Evolutionary conservation across 1,140 invertebrate species (phyloP).

Genomic region (Drosophila kohkoa): DNA sequence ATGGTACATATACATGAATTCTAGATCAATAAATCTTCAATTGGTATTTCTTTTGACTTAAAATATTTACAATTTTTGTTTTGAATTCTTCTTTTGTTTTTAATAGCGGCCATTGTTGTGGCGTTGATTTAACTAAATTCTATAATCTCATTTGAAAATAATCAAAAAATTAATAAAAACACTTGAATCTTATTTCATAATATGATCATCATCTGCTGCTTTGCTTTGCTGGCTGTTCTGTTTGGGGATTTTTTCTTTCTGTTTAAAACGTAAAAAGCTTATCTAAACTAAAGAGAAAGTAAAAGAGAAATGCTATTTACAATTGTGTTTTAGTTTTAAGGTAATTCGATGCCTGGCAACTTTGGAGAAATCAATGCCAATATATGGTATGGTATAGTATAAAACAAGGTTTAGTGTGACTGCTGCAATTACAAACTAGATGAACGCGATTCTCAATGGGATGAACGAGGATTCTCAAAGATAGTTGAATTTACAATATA

Average conservation of each 20-base stretch:
- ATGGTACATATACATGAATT: slow-evolving; percentile 57
- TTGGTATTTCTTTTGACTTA: slow-evolving; percentile 22
- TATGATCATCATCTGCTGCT: too few relatives aligned
- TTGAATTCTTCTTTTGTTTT: slow-evolving; percentile 15
- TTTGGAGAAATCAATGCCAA: slow-evolving; percentile 43
- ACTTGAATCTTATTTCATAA: too few relatives aligned
- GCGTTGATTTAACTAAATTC: slow-evolving; percentile 45
- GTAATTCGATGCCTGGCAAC: slow-evolving; percentile 52
- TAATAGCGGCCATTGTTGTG: slow-evolving; percentile 34
- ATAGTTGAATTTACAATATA: slow-evolving; percentile 29
- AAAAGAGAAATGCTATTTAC: slow-evolving; percentile 47
- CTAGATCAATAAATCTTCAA: slow-evolving; percentile 50
- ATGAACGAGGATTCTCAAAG: slow-evolving; percentile 13
- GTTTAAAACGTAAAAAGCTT: slow-evolving; percentile 27
- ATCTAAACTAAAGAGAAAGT: slow-evolving; percentile 36
- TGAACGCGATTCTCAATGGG: slow-evolving; percentile 11
- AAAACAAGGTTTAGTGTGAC: slow-evolving; percentile 17
- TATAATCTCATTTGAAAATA: slow-evolving; percentile 56
- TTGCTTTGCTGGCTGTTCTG: slow-evolving; percentile 17
- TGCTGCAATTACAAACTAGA: slow-evolving; percentile 10
- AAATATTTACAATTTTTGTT: slow-evolving; percentile 55
- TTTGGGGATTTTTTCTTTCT: not conserved
- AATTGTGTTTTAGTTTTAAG: slow-evolving; percentile 20
- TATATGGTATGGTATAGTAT: not conserved
- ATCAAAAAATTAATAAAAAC: not conserved